phyloP scores from a whole-genome alignment of 2,888 invertebrate genomes.

The Macaria notata region DNA sequence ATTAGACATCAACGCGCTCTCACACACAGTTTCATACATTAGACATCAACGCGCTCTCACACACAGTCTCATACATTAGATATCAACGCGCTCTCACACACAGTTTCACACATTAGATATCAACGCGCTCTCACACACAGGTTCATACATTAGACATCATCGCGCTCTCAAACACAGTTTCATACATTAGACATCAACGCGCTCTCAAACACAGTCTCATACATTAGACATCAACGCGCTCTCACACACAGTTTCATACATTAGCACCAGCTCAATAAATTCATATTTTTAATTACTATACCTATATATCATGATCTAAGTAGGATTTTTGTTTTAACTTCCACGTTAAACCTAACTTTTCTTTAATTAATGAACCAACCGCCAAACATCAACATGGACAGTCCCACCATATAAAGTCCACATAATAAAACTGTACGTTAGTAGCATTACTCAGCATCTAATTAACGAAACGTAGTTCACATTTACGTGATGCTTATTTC shows the following conservation, averaged over 20 bases:
- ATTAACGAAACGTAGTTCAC: too few species aligned
- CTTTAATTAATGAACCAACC: too few species aligned
- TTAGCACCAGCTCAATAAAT: too few species aligned
- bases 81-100: constrained; percentile 3
- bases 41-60: constrained; percentile 7
- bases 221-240: constrained; percentile 13
- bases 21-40: constrained; percentile 5
- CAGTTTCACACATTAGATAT: constrained; percentile 7
- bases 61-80: background rate
- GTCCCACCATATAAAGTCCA: too few species aligned
- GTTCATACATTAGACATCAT: constrained; percentile 7
- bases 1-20: too few species aligned
- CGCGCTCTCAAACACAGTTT: background rate
- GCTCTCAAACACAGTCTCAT: background rate
- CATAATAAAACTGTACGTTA: too few species aligned
- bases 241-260: background rate
- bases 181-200: constrained; percentile 5
- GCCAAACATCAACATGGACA: too few species aligned
- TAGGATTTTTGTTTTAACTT: too few species aligned
- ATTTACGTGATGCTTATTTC: constrained; percentile 50
- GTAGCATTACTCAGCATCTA: too few species aligned
- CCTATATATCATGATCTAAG: too few species aligned
- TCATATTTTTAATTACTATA: too few species aligned
- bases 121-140: background rate
- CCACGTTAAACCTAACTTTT: too few species aligned